Evolutionary conservation across 2,888 invertebrate genomes (phyloP), one percentile per base, ranked within the genome.

Genomic region (Thumatha senex): DNA sequence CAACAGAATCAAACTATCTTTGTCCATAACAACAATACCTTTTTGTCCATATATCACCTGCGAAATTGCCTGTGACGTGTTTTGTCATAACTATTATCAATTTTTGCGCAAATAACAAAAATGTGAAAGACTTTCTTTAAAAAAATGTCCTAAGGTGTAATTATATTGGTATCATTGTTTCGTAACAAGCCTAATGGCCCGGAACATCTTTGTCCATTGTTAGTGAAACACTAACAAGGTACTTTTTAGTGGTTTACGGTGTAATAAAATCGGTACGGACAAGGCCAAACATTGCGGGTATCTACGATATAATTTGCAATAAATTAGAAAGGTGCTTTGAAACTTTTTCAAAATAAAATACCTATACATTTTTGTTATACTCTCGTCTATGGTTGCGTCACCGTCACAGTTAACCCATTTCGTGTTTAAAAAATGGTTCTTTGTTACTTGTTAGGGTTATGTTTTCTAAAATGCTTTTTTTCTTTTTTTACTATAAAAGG

Each of bases 211-310:
- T 77, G 75, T 72, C 76, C 80, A 77, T 82, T 80, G 83, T 84
- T 74, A 72, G 62, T 67, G 65, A 66, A 73, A 68, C 76, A 76
- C 67, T 80, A 76, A 79, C 82, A 79, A 85, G 83, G 82, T 78
- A 82, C 84, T 82, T 86, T 88, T 89, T 87, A 85, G 89, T 84
- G 90, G 90, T 90, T 89, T 87, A 90, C 84, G 83, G 77, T 62
- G 81, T 68, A 80, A 89, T 90, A 89, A 89, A 90, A 84, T 76
- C 61, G 77, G 75, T 78, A 73, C 72, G 73, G 76, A 87, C 88
- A 88, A 86, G 79, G 81, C 76, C 74, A 89, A 91, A 90, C 87
- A 90, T 90, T 89, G 90, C 86, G 88, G 89, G 79, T 82, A 80
- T 72, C 78, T 67, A 66, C 61, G 59, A 78, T 78, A 60, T 55